These are phyloP conservation scores for Liposcelis brunnea DNA, from an alignment of 2,888 invertebrate genomes.

Conservation along the genomic window DNA sequence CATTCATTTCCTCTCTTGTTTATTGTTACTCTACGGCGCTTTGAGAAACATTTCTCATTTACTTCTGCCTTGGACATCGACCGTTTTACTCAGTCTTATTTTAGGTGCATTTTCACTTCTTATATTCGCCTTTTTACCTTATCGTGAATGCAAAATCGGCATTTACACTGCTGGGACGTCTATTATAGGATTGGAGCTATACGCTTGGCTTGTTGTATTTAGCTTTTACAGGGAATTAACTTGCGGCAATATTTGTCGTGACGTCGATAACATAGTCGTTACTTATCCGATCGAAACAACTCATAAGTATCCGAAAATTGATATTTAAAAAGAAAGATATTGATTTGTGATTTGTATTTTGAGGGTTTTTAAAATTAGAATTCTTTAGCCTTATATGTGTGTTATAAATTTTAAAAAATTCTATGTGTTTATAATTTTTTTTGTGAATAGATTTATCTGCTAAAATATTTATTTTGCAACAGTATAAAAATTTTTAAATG, in stretches of 20 bases:
- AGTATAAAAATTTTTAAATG: no score
- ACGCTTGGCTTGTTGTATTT: constrained; percentile 28
- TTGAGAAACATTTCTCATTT: constrained; percentile 27
- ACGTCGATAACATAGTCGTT: background rate
- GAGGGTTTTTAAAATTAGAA: no score
- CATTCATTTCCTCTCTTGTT: constrained; percentile 26
- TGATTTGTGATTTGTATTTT: no score
- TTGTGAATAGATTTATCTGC: no score
- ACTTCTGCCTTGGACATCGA: constrained; percentile 29
- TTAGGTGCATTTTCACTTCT: constrained; percentile 19
- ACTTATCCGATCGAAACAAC: background rate
- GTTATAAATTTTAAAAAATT: no score
- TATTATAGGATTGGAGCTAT: constrained; percentile 19
- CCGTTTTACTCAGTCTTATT: constrained; percentile 25
- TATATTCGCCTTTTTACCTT: constrained; percentile 16
- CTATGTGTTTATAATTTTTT: no score
- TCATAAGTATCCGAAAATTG: background rate
- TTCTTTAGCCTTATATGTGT: no score
- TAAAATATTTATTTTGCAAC: no score
- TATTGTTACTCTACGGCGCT: constrained; percentile 28
- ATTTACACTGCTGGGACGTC: background rate
- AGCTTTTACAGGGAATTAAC: constrained; percentile 26
- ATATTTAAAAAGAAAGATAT: no score
- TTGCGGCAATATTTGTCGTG: background rate
- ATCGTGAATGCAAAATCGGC: constrained; percentile 11